These are phyloP conservation scores for Phyllostomus discolor DNA, from an alignment of 2,113 vertebrate species.

Conservation along the genomic window DNA sequence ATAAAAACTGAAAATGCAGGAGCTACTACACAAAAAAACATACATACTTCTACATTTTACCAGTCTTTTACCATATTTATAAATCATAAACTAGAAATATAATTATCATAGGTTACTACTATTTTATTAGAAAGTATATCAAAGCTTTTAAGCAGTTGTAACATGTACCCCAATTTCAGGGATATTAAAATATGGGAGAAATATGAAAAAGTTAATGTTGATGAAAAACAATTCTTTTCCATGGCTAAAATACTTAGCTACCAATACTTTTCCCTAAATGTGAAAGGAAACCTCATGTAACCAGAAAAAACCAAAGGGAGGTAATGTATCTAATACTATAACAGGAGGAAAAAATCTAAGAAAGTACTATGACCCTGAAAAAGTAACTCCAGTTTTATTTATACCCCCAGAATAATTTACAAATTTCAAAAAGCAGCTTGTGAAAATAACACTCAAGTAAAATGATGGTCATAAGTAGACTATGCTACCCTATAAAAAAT, in stretches of 20 bases:
- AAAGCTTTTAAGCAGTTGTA: not conserved
- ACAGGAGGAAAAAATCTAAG: not conserved
- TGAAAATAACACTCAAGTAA: conserved; percentile 4
- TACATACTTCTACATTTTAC: not conserved
- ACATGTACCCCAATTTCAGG: not conserved
- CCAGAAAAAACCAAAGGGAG: not conserved
- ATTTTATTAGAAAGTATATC: not conserved
- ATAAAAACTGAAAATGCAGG: not conserved
- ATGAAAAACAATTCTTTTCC: not conserved
- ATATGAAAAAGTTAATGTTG: not conserved
- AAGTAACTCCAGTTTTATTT: not conserved
- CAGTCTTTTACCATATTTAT: not conserved
- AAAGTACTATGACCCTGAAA: not conserved
- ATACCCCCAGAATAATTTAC: not conserved
- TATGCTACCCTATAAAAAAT: not conserved
- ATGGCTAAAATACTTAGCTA: not conserved
- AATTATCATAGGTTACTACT: not conserved
- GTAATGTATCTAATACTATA: not conserved
- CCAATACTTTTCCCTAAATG: not conserved
- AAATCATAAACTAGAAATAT: not conserved
- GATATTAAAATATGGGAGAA: not conserved
- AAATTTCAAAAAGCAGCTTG: conserved; percentile 30
- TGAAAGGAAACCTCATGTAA: not conserved
- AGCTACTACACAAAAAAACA: not conserved
- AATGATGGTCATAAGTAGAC: not conserved